Base-by-base conservation (phyloP, 2,113 vertebrate genomes). In the Willisornis vidua region DNA sequence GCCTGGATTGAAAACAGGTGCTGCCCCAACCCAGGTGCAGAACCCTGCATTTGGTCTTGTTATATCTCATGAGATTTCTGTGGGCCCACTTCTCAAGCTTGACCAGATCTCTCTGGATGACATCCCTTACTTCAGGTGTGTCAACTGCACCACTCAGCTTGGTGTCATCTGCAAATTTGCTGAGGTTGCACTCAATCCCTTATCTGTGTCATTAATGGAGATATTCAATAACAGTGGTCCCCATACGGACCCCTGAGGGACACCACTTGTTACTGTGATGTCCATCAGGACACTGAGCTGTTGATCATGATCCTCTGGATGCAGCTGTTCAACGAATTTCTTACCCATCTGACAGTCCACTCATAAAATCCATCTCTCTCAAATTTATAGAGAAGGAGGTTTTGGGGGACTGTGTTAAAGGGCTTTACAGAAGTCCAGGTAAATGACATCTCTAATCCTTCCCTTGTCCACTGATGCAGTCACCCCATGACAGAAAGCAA, bases 1-100 rank as follows among this genome's bases (percentile, higher is more conserved):
- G 19, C 10, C 24, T 28, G 55, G n/a, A 15, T 6, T 17, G n/a
- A 37, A 2, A 46, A 1, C 1, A 0, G 24, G 33, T 5, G 14
- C 23, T 46, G 14, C 14, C 5, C 8, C 16, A 12, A 24, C 19
- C 14, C n/a, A 23, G 33, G 19, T 23, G 19, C 33, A 59, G 4
- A 43, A 37, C 14, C 33, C 23, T 13, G 19, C 33, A 59, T 14
- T 37, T 75, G 41, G 25, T 46, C 19, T 35, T 37, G 25, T 23
- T 48, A 31, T 37, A 59, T 11, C 19, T 29, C 33, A 9, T 23
- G 26, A 59, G 13, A 23, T 10, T 59, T 19, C 11, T 15, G 8
- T 31, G 10, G 25, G 33, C 19, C 41, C 73, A 24, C 9, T 37
- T 48, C 73, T 26, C 8, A 11, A 58, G 33, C 43, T 17, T 75